Percentiles rank a stretch among this genome's conserved stretches.
phyloP scores from a whole-genome alignment of 2,888 invertebrate species.

The Lasioglossum malachurum region DNA sequence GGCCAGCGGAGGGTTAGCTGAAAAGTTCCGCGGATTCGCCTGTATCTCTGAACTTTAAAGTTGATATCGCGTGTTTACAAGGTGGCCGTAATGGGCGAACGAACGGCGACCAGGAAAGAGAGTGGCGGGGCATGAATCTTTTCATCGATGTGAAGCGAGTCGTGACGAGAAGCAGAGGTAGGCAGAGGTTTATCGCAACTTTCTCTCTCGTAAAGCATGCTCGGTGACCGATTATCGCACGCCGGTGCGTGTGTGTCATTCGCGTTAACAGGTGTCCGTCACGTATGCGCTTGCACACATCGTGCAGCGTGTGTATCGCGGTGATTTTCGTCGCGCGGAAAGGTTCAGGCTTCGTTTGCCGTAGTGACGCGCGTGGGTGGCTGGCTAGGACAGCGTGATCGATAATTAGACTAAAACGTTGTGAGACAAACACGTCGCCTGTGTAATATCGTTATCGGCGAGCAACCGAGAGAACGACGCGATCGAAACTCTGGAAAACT shows the following conservation, averaged over 20 bases:
- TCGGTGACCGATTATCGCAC: conserved; percentile 36
- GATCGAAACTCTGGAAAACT: neutral
- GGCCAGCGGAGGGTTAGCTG: neutral
- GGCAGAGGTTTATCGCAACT: conserved; percentile 22
- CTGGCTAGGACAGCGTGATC: neutral
- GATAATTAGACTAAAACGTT: neutral
- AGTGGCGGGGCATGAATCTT: neutral
- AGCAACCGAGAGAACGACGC: neutral
- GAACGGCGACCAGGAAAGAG: neutral
- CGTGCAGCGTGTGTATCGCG: neutral
- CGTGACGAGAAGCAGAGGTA: neutral
- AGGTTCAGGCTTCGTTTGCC: neutral
- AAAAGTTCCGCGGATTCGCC: neutral
- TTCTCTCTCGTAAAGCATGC: conserved; percentile 26
- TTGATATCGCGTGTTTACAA: neutral
- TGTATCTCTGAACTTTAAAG: neutral
- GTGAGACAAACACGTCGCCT: neutral
- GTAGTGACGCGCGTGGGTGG: neutral
- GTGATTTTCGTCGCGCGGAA: conserved; percentile 16
- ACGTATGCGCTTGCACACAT: neutral
- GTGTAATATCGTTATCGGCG: neutral
- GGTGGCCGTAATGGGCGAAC: neutral
- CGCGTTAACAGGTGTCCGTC: conserved; percentile 44
- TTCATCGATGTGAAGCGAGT: conserved; percentile 1
- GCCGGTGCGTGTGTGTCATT: conserved; percentile 9